These are phyloP conservation scores for Thera britannica DNA, from an alignment of 2,888 invertebrate species.

Conservation along the genomic window DNA sequence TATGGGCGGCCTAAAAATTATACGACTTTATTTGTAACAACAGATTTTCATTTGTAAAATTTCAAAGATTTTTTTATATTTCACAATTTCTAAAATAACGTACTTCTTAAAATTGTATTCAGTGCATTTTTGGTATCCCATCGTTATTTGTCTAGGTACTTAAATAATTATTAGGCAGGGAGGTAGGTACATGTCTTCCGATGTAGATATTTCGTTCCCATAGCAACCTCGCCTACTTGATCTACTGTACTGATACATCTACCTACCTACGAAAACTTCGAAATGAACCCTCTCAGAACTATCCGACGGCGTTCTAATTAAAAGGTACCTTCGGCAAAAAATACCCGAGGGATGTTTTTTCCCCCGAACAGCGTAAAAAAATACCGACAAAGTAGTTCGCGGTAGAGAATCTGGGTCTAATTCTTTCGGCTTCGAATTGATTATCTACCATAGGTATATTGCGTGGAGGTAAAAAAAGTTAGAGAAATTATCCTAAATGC, in stretches of 20 bases:
- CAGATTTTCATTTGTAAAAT: no score
- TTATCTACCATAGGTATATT: constrained; percentile 47
- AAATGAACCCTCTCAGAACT: constrained; percentile 40
- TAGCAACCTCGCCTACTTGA: constrained; percentile 11
- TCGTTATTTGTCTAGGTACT: no score
- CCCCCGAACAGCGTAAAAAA: constrained; percentile 60
- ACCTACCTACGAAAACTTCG: constrained; percentile 10
- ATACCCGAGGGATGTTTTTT: constrained; percentile 70
- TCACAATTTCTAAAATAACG: no score
- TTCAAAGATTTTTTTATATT: no score
- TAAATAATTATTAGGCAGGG: no score
- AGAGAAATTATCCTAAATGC: constrained; percentile 16
- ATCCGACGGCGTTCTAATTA: constrained; percentile 69
- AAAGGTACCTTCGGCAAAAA: constrained; percentile 74
- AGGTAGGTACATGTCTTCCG: no score
- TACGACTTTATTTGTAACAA: no score
- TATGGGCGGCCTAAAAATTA: no score
- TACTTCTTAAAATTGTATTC: no score
- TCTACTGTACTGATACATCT: neutral
- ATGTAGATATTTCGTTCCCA: neutral
- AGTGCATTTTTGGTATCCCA: no score
- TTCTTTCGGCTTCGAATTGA: constrained; percentile 62
- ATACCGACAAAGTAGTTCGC: constrained; percentile 72
- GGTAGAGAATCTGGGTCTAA: constrained; percentile 63
- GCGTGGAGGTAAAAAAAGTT: constrained; percentile 35